phyloP scores from a whole-genome alignment of 2,113 vertebrate genomes.

The Pheucticus melanocephalus region DNA sequence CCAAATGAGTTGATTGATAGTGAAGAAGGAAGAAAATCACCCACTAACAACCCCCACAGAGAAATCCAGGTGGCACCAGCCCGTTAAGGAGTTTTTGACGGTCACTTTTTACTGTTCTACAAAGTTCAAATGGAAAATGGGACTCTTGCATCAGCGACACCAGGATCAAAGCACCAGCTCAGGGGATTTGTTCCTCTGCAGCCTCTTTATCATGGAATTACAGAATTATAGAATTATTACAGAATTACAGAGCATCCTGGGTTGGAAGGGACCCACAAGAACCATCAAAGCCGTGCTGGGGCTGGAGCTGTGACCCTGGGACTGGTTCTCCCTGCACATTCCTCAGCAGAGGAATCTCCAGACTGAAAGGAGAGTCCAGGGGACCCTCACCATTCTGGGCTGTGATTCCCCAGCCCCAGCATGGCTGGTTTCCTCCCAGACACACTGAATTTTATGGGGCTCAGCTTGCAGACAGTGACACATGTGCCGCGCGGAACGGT shows the following conservation, averaged over 20 bases:
- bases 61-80: not conserved
- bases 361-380: not conserved
- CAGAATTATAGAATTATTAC: not conserved
- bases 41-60: not conserved
- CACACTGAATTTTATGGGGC: not conserved
- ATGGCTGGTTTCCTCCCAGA: not conserved
- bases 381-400: not conserved
- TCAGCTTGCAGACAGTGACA: not conserved
- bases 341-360: not conserved
- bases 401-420: not conserved
- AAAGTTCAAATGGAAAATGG: not conserved
- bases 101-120: not conserved
- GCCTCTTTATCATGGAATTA: not conserved
- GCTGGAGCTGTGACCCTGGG: not conserved
- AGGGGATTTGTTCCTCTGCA: not conserved
- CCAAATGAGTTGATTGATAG: not conserved
- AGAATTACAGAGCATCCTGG: not conserved
- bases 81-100: not conserved
- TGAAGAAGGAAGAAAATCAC: not conserved
- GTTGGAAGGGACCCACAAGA: not conserved
- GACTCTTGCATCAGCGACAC: not conserved
- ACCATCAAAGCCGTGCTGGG: accelerated
- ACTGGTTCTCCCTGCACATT: not conserved
- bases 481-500: accelerated
- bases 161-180: not conserved